Conservation (phyloP, 2,888 invertebrate species). For the Leptopterna dolabrata region DNA sequence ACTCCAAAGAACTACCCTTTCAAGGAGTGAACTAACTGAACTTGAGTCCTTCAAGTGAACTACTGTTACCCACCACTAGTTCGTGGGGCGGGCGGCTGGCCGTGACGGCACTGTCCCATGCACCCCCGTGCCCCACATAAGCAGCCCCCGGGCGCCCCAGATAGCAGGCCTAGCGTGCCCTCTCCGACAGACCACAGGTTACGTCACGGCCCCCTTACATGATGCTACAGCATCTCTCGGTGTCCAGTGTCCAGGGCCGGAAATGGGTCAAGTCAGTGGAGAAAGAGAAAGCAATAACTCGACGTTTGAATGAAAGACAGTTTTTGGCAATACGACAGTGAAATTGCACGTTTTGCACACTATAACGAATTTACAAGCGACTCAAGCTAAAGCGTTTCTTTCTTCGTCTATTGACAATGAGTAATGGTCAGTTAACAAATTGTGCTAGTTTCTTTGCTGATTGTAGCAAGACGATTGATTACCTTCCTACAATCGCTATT, state of each 20-base stretch:
- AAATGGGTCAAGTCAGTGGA: slow-evolving; percentile 1
- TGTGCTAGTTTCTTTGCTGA: no score
- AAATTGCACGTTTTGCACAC: no score
- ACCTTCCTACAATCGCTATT: no score
- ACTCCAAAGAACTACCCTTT: no score
- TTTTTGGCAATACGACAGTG: neutral
- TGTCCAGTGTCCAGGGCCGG: slow-evolving; percentile 1
- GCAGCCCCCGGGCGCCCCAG: neutral
- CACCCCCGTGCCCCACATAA: slow-evolving; percentile 16
- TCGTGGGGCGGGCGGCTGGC: neutral
- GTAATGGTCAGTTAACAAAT: no score
- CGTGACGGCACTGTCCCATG: neutral
- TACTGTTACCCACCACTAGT: no score
- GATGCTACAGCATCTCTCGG: slow-evolving; percentile 25
- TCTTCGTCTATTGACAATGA: no score
- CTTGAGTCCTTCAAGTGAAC: no score
- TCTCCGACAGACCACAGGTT: neutral
- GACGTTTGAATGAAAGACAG: neutral
- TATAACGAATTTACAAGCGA: no score
- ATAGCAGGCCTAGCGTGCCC: neutral
- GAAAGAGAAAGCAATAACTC: neutral
- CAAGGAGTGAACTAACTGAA: no score
- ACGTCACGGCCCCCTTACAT: slow-evolving; percentile 6
- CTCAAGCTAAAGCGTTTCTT: no score
- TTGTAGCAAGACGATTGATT: no score